Evolutionary conservation across 2,113 vertebrate genomes (phyloP), one percentile per base, ranked within the genome.

Genomic region (Hyaena hyaena): DNA sequence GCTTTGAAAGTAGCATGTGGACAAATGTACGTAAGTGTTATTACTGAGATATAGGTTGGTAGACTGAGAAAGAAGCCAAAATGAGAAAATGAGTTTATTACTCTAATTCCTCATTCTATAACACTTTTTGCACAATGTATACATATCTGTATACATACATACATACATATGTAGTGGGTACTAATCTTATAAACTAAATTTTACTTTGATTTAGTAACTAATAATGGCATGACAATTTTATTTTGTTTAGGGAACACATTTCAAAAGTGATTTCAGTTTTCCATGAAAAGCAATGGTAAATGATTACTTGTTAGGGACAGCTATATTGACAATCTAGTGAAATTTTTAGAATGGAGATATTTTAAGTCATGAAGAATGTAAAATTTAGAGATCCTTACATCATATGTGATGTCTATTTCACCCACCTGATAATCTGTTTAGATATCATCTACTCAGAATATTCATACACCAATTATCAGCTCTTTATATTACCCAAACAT

Each of bases 131-230:
- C 26, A 23, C 10, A 16, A 55, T 55, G 16, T 55, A 55, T 55
- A 17, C 17, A 4, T 55, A 17, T 55, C 3, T 55, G 50, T 50
- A 12, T 50, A 12, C 2, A 12, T 50, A 12, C 2, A 12, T 50
- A 12, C 15, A 55, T 55, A 55, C 5, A 55, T 55, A 55, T 55
- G 17, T 55, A 55, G 53, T 77, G 10, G 15, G 21, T 66, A n/a
- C 4, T 53, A 79, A 92, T 80, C 17, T 86, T 83, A 31, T 35
- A 68, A 92, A 80, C 17, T 61, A 66, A 24, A 66, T 81, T 50
- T 97, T 55, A 86, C n/a, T 88, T 97, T 53, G 31, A 65, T 88
- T 91, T 87, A 68, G 2, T 50, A 45, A 24, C 28, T 92, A 33
- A 84, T 69, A 74, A 74, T 85, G 7, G 8, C 4, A 19, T 58